Evolutionary conservation across 2,888 invertebrate genomes (phyloP), one percentile per base, ranked within the genome.

Genomic region (Hoplodrina blanda): DNA sequence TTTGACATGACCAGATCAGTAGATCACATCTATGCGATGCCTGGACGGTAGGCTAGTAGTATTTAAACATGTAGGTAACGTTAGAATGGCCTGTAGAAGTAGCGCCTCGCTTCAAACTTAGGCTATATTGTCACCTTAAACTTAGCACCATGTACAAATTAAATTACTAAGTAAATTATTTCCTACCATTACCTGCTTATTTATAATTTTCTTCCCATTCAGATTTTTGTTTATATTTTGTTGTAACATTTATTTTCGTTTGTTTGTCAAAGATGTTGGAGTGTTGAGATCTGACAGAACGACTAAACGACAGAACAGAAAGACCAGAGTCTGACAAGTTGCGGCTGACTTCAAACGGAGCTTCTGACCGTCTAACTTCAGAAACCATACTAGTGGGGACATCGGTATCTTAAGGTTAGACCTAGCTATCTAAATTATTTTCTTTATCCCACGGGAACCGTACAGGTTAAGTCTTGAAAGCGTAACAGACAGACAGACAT

Each of bases 341-440:
- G 81, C 70, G 33, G 79, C 73, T 67, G 64, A 82, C 79, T 61
- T 78, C 79, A 59, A 62, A 67, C 56, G 63, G 73, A 62, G 52
- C 37, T 8, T 71, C 73, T 78, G 73, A 82, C 61, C 73, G 63
- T 62, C 62, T 64, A 19, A 64, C 57, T 53, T 62, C 79, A 73
- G 63, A 78, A 78, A 64, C 79, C 82, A 78, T 72, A 82, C 64
- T 82, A 20, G 33, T 78, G 78, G 64, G 37, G 79, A 64, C 82
- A 82, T 66, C 82, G 73, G 46, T 78, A 82, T 78, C 46, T 61
- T 78, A 78, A 78, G 78, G 78, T 78, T 78, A 81, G 77, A 78
- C 4, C 4, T 37, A 52, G 1, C 0, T 15, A 41, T 69, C 17
- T 25, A 52, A 76, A 56, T 76, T 75, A 63, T n/a, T 44, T 10